A percentile compares a stretch with the other conserved stretches of the same genome.
Evolutionary conservation across 2,797 vertebrate species (phyloP).

Genomic region (Poecilia gillii): DNA sequence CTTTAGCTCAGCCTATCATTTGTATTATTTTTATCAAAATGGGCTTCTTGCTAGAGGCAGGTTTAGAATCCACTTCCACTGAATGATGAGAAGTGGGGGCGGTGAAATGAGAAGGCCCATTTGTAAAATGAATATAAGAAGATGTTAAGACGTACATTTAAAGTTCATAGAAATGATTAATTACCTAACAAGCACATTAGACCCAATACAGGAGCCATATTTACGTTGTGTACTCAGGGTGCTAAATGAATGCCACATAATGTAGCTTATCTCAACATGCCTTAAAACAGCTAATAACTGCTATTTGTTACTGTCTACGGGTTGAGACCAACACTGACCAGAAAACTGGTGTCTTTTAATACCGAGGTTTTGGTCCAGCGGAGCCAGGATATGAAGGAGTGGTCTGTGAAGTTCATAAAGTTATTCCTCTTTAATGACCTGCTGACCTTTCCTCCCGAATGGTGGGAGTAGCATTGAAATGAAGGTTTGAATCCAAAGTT

Average conservation of each 20-base stretch:
- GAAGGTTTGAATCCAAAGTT: too few species aligned
- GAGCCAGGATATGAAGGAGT: not conserved
- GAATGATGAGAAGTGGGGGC: not conserved
- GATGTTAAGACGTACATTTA: not conserved
- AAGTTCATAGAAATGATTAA: conserved; percentile 15
- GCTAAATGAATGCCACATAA: conserved; percentile 2
- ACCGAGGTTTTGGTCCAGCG: not conserved
- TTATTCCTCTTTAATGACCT: not conserved
- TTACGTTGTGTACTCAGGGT: not conserved
- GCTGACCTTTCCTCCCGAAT: not conserved
- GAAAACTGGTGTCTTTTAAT: not conserved
- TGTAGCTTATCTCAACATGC: not conserved
- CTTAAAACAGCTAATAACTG: not conserved
- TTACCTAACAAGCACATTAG: conserved; percentile 6
- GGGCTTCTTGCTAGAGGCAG: conserved; percentile 11
- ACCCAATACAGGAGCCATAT: not conserved
- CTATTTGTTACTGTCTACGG: not conserved
- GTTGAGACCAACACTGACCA: not conserved
- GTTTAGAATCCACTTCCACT: not conserved
- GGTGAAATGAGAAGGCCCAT: conserved; percentile 3
- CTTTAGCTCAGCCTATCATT: conserved; percentile 10
- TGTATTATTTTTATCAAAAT: conserved; percentile 8
- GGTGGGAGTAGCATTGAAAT: too few species aligned
- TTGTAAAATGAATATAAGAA: conserved; percentile 21
- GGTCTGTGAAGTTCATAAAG: not conserved